Evolutionary conservation across 2,797 vertebrate species (phyloP), one percentile per base, ranked within the genome.

Genomic region (Rhynchotus rufescens): DNA sequence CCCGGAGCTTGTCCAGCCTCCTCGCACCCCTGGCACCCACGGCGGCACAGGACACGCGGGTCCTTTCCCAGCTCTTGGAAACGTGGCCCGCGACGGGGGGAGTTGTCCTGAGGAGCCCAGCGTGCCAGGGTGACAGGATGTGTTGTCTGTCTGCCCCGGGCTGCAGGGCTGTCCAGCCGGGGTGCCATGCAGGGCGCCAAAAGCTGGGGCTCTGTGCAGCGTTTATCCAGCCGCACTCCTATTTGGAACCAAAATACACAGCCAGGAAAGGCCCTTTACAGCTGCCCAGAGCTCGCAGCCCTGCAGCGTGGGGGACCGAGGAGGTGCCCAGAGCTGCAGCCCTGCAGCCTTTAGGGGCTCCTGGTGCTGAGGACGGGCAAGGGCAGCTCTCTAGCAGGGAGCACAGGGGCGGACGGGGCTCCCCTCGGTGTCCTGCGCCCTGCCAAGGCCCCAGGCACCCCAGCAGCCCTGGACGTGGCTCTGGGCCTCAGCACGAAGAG

Each of bases 231-330:
- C 92, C 87, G 42, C 88, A 81, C 85, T 93, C 90, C 81, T 71
- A 93, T 91, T 80, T 93, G 88, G 91, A 95, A 94, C 87, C 89
- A 93, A 94, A 92, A 89, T 54, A 13, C 14, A 0, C 85, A 93
- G 90, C 85, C 89, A 80, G 93, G 93, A 94, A 96, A 96, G 86
- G 54, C 36, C 65, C 76, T 96, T 96, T 96, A 94, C 47, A 89
- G 93, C 67, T 93, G 95, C 94, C 92, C 91, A 91, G 94, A 90
- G 90, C 95, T 94, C 87, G 34, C 95, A 96, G 96, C 96, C 0
- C 38, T 40, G 38, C 38, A 40, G 38, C 38, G 87, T 62, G 92
- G 90, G 86, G 93, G 83, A 10, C 51, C 76, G 6, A 62, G 84
- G 93, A 23, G 47, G n/a, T n/a, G n/a, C n/a, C n/a, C n/a, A n/a